Conservation (phyloP, 2,113 vertebrate genomes). For the Smithornis capensis region DNA sequence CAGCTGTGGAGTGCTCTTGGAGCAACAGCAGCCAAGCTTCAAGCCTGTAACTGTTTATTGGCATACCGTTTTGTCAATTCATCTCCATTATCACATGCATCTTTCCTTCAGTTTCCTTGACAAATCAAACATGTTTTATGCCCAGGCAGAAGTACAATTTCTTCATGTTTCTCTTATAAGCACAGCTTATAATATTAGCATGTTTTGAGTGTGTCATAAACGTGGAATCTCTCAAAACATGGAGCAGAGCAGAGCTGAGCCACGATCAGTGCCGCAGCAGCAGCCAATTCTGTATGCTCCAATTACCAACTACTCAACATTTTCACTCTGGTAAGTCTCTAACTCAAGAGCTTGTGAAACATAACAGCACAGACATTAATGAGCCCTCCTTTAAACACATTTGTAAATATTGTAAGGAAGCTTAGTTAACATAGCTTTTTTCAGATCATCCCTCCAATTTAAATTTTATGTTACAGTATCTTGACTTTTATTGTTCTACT, state of each 20-base stretch:
- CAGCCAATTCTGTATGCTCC: background rate
- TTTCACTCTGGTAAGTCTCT: background rate
- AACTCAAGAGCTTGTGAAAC: background rate
- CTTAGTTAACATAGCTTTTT: background rate
- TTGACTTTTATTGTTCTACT: background rate
- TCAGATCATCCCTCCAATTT: background rate
- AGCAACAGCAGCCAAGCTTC: background rate
- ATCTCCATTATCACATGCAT: constrained; percentile 33
- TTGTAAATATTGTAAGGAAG: background rate
- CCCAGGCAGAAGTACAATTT: constrained; percentile 45
- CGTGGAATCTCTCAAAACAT: background rate
- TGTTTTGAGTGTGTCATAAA: background rate
- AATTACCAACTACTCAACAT: background rate
- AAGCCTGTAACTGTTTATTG: constrained; percentile 18
- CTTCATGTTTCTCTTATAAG: constrained; percentile 21
- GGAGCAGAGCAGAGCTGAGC: background rate
- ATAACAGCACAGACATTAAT: background rate
- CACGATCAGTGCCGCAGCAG: background rate
- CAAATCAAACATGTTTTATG: constrained; percentile 56
- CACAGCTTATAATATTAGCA: background rate
- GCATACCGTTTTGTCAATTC: background rate
- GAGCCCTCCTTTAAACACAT: background rate
- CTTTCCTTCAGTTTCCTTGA: constrained; percentile 43
- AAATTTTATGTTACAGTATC: background rate
- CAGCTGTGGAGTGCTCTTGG: background rate